phyloP scores from a whole-genome alignment of 2,888 invertebrate genomes.

The Campoplex capitator region DNA sequence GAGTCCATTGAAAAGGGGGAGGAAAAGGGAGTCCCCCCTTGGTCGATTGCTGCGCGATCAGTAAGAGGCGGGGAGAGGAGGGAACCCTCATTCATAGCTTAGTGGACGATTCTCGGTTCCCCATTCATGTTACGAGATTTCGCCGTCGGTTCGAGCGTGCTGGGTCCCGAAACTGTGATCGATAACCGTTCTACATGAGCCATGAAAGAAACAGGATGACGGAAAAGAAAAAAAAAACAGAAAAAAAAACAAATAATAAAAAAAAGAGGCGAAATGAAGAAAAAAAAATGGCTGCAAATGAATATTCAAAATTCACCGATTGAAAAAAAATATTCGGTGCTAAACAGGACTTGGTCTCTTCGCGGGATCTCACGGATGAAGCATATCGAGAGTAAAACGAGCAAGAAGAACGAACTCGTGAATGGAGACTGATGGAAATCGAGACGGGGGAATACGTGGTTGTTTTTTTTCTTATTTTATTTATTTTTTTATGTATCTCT shows the following conservation, averaged over 20 bases:
- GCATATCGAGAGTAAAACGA: slow-evolving; percentile 50
- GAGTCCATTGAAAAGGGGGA: slow-evolving; percentile 49
- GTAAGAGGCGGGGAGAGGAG: slow-evolving; percentile 9
- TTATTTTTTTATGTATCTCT: slow-evolving; percentile 4
- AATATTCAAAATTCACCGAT: slow-evolving; percentile 17
- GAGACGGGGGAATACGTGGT: not conserved
- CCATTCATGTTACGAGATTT: slow-evolving; percentile 80
- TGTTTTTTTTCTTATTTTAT: no score
- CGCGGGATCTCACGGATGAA: slow-evolving; percentile 56
- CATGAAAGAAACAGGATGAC: slow-evolving; percentile 22
- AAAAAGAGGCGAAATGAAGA: slow-evolving; percentile 29
- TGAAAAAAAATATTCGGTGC: slow-evolving; percentile 56
- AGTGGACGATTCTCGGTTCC: slow-evolving; percentile 68
- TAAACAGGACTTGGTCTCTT: slow-evolving; percentile 74
- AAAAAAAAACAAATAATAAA: not conserved
- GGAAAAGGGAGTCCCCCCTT: slow-evolving; percentile 26
- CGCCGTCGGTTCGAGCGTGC: slow-evolving; percentile 59
- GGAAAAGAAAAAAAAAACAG: slow-evolving; percentile 22
- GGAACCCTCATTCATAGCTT: slow-evolving; percentile 78
- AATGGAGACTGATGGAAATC: slow-evolving; percentile 37
- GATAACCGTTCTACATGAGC: slow-evolving; percentile 16
- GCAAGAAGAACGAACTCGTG: slow-evolving; percentile 20
- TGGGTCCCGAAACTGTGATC: slow-evolving; percentile 36
- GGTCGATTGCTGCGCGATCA: slow-evolving; percentile 74
- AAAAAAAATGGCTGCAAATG: slow-evolving; percentile 38